Conservation (phyloP, 2,113 vertebrate species). For the Crocuta crocuta region DNA sequence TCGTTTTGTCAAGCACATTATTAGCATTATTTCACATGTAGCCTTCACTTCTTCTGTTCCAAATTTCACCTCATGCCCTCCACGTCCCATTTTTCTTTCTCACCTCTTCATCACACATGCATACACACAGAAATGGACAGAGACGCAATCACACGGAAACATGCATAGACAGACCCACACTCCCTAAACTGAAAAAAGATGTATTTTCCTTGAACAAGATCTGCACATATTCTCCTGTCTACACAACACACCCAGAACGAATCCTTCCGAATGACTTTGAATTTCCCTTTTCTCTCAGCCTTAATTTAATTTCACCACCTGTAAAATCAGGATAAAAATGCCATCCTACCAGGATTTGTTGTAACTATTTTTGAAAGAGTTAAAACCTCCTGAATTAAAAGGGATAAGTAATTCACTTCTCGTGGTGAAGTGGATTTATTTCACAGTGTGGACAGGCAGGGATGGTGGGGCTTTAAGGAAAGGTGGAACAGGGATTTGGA, state of each 20-base stretch:
- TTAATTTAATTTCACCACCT: background rate
- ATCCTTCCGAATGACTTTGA: background rate
- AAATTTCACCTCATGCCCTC: background rate
- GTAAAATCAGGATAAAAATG: background rate
- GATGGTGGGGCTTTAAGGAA: background rate
- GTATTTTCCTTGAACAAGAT: background rate
- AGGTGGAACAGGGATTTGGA: background rate
- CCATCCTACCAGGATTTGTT: background rate
- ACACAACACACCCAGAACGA: background rate
- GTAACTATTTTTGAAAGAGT: background rate
- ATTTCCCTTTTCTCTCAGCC: background rate
- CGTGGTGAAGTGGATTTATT: background rate
- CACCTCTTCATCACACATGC: background rate
- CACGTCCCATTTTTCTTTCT: background rate
- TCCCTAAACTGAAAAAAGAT: background rate
- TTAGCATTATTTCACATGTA: background rate
- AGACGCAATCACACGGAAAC: background rate
- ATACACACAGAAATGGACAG: background rate
- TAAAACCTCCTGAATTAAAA: background rate
- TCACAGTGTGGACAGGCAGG: background rate
- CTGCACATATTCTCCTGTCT: fast-evolving
- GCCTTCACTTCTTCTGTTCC: background rate
- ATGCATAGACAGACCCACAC: background rate
- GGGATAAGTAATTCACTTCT: background rate
- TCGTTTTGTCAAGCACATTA: background rate